Base-by-base conservation (phyloP, 2,797 vertebrate genomes). In the Leptodactylus fallax region DNA sequence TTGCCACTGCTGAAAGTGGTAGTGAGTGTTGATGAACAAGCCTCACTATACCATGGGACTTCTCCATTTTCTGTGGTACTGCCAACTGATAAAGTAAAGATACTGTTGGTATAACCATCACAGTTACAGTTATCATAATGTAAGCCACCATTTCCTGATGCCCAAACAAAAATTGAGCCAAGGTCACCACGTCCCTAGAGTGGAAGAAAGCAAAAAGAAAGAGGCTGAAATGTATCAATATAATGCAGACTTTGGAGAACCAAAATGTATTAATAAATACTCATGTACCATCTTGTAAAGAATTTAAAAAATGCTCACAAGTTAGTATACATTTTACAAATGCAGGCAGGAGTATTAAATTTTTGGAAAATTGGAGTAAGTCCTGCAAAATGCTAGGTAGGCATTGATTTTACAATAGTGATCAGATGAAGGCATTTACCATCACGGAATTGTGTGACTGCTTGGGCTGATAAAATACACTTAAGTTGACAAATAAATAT, bases 141-240 rank as follows among this genome's bases (percentile, higher is more conserved):
- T 1, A 93, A 93, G 4, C 97, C 97, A 0, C 97, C 97, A 0
- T 97, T 98, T 81, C 97, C 97, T 0, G 97, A 97, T 0, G 97
- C 97, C 97, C 97, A 98, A 67, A 97, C 91, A 85, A 97, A 98
- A 81, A 98, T 92, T 16, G 97, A 97, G 25, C 97, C 97, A 3
- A 97, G 94, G n/a, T 97, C 97, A 0, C 95, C 95, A 0, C 97
- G 96, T 0, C 97, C 97, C 97, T 98, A 92, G 53, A 78, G 69
- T 19, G 63, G 12, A 81, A 56, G 45, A 63, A 74, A 81, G 7
- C 17, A 47, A 19, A 13, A 71, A 72, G 36, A 17, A 7, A 74
- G 14, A 74, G 10, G 47, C 71, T 49, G 23, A 56, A 16, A 13
- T 7, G 23, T 45, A 47, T 49, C 8, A 10, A 49, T 49, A 4